phyloP scores from a whole-genome alignment of 2,113 vertebrate species.

The Pteropus alecto region DNA sequence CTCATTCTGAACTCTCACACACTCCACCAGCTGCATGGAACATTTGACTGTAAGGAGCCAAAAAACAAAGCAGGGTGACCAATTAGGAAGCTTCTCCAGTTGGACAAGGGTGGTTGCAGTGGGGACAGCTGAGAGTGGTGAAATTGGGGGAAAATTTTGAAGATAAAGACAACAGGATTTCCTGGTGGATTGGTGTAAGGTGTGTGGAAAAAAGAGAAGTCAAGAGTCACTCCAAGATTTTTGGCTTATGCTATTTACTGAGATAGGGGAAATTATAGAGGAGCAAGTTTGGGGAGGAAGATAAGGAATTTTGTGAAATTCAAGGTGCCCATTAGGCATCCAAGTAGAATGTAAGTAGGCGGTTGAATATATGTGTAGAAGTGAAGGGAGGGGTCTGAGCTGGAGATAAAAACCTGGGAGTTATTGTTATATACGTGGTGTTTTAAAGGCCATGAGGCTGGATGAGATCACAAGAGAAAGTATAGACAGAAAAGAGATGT shows the following conservation, averaged over 20 bases:
- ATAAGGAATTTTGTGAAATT: neutral
- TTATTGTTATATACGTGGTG: neutral
- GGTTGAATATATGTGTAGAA: neutral
- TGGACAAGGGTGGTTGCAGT: neutral
- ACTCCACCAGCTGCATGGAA: neutral
- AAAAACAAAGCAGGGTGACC: neutral
- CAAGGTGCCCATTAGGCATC: neutral
- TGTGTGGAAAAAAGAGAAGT: neutral
- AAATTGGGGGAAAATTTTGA: neutral
- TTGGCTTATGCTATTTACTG: neutral
- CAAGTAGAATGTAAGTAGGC: neutral
- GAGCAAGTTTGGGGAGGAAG: neutral
- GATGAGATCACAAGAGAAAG: neutral
- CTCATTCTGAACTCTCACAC: neutral
- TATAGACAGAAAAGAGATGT: neutral
- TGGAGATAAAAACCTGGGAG: neutral
- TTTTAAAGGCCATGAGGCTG: neutral
- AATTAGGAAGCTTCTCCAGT: neutral
- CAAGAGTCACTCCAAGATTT: neutral
- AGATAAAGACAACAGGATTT: neutral
- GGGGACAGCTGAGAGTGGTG: neutral
- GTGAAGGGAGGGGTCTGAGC: neutral
- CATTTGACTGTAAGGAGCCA: neutral
- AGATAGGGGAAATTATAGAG: neutral
- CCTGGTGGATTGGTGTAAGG: neutral